phyloP scores from a whole-genome alignment of 2,113 vertebrate genomes.

The Mustela lutreola region DNA sequence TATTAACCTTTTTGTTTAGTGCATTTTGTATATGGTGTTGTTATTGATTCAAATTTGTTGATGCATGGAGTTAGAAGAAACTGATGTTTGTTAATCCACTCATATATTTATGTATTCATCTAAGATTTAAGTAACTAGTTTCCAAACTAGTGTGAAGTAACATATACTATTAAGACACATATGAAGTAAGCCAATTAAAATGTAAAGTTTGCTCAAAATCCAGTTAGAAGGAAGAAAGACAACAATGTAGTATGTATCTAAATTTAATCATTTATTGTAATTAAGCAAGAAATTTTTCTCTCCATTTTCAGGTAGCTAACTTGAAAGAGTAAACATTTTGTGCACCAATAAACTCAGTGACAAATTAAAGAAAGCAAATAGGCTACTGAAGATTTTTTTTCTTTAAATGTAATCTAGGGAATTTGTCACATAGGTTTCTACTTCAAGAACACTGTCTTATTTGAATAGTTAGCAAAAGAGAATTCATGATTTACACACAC shows the following conservation, averaged over 20 bases:
- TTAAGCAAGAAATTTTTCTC: neutral
- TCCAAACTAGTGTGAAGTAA: neutral
- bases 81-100: neutral
- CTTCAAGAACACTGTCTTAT: neutral
- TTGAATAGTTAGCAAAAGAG: neutral
- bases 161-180: neutral
- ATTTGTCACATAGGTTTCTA: neutral
- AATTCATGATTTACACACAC: neutral
- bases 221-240: neutral
- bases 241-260: neutral
- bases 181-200: conserved; percentile 22
- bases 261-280: conserved; percentile 20
- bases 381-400: neutral
- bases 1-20: conserved; percentile 48
- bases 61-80: conserved; percentile 27
- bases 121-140: conserved; percentile 15
- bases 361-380: neutral
- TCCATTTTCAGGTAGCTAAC: neutral
- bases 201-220: conserved; percentile 5
- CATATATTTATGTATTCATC: conserved; percentile 25
- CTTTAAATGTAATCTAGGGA: neutral
- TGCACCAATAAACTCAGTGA: neutral
- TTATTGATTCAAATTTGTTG: conserved; percentile 28
- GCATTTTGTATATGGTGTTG: neutral
- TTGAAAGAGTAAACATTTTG: neutral